phyloP scores from a whole-genome alignment of 1,140 invertebrate genomes.

The Drosophila arawakana region DNA sequence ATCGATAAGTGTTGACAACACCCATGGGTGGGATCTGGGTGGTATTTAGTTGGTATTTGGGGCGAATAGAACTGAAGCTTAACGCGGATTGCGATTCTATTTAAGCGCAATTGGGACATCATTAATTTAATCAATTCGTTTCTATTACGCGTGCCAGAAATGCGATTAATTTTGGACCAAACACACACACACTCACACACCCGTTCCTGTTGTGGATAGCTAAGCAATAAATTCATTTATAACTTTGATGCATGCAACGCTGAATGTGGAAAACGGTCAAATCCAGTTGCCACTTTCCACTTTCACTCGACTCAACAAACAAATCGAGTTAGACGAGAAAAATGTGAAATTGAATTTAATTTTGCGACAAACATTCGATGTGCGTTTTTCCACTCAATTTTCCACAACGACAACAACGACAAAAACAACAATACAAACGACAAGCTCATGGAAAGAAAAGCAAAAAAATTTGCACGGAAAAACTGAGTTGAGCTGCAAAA shows the following conservation, averaged over 20 bases:
- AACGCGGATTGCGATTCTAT: slow-evolving; percentile 1
- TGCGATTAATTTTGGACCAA: slow-evolving; percentile 60
- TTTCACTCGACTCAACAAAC: slow-evolving; percentile 68
- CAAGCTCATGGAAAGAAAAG: not conserved
- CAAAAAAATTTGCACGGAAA: not conserved
- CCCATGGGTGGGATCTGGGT: not conserved
- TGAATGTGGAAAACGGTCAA: slow-evolving; percentile 57
- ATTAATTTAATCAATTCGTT: slow-evolving; percentile 68
- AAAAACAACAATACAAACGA: slow-evolving; percentile 5
- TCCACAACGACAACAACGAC: slow-evolving; percentile 39
- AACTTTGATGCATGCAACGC: slow-evolving; percentile 56
- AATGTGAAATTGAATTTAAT: slow-evolving; percentile 77
- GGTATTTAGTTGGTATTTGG: not conserved
- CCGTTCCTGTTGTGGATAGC: not conserved
- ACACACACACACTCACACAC: slow-evolving; percentile 32
- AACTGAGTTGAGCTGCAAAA: slow-evolving; percentile 10
- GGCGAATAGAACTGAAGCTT: slow-evolving; percentile 17
- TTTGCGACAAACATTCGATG: slow-evolving; percentile 48
- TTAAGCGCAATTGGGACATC: slow-evolving; percentile 36
- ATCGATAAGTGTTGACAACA: slow-evolving; percentile 3
- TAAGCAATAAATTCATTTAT: slow-evolving; percentile 72
- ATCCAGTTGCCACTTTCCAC: slow-evolving; percentile 36
- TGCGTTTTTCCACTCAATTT: slow-evolving; percentile 66
- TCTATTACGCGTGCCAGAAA: slow-evolving; percentile 42
- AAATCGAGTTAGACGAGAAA: slow-evolving; percentile 68